Percentiles rank a stretch among this genome's conserved stretches.
phyloP scores from a whole-genome alignment of 2,888 invertebrate species.

The Cantharis flavilabris region DNA sequence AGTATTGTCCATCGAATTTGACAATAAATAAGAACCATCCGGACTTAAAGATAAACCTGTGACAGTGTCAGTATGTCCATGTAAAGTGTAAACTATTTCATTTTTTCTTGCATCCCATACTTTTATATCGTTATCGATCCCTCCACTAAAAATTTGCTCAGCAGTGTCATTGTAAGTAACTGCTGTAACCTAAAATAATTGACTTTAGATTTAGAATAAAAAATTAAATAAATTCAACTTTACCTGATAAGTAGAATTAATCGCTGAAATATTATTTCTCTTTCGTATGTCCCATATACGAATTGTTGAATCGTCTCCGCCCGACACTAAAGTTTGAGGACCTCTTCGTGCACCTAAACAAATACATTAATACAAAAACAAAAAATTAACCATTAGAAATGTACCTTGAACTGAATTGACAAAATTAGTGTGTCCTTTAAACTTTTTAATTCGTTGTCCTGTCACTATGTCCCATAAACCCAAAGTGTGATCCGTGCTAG shows the following conservation, averaged over 20 bases:
- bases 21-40: slow-evolving; percentile 87
- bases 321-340: slow-evolving; percentile 88
- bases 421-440: slow-evolving; percentile 82
- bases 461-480: slow-evolving; percentile 95
- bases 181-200: slow-evolving; percentile 65
- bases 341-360: slow-evolving; percentile 78
- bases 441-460: slow-evolving; percentile 84
- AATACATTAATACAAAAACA: neutral
- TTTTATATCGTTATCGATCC: slow-evolving; percentile 97
- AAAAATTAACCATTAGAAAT: neutral
- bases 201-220: neutral
- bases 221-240: neutral
- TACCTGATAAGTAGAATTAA: slow-evolving; percentile 71
- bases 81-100: slow-evolving; percentile 79
- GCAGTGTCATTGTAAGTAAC: slow-evolving; percentile 95
- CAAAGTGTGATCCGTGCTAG: slow-evolving; percentile 92
- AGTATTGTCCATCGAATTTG: slow-evolving; percentile 97
- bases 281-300: slow-evolving; percentile 93
- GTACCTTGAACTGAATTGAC: slow-evolving; percentile 72
- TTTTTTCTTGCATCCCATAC: slow-evolving; percentile 96
- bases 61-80: slow-evolving; percentile 94
- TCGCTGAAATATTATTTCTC: slow-evolving; percentile 73
- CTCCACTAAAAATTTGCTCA: slow-evolving; percentile 92
- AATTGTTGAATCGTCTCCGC: slow-evolving; percentile 93
- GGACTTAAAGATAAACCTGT: slow-evolving; percentile 86